Conservation (phyloP, 2,113 vertebrate species). For the Bujurquina vittata region DNA sequence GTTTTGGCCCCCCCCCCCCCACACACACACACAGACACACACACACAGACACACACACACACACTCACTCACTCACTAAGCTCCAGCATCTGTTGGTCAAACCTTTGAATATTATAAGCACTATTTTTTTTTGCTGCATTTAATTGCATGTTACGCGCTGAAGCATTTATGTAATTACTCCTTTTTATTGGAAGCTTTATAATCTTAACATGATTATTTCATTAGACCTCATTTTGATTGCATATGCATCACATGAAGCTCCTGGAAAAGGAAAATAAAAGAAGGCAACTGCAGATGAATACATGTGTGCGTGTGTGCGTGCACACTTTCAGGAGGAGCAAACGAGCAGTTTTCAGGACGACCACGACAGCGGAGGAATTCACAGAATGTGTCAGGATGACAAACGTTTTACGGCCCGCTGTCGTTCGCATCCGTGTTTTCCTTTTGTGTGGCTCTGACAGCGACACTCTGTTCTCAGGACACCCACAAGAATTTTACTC, state of each 20-base stretch:
- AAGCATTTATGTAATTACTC: background rate
- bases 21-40: too few species aligned
- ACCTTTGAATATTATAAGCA: background rate
- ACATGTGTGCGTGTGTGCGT: too few species aligned
- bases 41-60: too few species aligned
- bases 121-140: background rate
- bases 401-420: background rate
- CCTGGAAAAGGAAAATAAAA: background rate
- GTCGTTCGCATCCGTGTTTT: background rate
- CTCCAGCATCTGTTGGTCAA: background rate
- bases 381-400: background rate
- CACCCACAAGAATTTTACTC: background rate
- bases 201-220: background rate
- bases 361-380: conserved; percentile 3
- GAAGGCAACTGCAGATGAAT: background rate
- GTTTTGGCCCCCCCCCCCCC: too few species aligned
- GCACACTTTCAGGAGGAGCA: background rate
- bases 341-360: background rate
- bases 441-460: background rate
- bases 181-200: background rate
- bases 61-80: too few species aligned
- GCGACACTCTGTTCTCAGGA: background rate
- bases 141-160: background rate
- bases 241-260: background rate
- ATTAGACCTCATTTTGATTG: background rate